phyloP scores from a whole-genome alignment of 2,113 vertebrate genomes.

The Ivindomyrus marchei region DNA sequence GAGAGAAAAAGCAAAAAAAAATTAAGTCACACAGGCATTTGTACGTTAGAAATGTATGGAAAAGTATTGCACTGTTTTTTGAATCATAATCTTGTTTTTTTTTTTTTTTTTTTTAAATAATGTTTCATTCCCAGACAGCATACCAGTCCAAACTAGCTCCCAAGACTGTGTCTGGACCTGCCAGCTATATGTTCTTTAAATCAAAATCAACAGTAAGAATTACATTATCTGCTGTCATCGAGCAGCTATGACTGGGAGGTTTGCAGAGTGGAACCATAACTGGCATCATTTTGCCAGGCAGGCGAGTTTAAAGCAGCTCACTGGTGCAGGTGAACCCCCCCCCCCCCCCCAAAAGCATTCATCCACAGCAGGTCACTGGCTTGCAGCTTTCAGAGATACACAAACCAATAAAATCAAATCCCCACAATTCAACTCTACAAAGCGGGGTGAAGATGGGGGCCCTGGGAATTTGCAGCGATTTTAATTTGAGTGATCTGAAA shows the following conservation, averaged over 20 bases:
- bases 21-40: not conserved
- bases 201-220: conserved; percentile 2
- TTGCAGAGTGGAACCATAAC: not conserved
- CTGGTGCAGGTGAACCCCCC: not conserved
- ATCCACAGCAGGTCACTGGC: not conserved
- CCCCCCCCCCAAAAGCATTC: not conserved
- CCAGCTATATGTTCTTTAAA: conserved; percentile 7
- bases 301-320: not conserved
- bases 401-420: not conserved
- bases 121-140: not conserved
- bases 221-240: not conserved
- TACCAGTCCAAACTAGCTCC: not conserved
- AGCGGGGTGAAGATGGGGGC: not conserved
- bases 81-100: not conserved
- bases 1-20: not conserved
- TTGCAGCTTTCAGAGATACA: not conserved
- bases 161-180: not conserved
- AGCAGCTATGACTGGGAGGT: not conserved
- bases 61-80: not conserved
- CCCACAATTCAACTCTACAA: not conserved
- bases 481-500: not conserved
- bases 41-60: not conserved
- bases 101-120: not conserved
- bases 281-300: not conserved
- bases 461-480: not conserved